Evolutionary conservation across 2,888 invertebrate species (phyloP).

Genomic region (Tachina grossa): DNA sequence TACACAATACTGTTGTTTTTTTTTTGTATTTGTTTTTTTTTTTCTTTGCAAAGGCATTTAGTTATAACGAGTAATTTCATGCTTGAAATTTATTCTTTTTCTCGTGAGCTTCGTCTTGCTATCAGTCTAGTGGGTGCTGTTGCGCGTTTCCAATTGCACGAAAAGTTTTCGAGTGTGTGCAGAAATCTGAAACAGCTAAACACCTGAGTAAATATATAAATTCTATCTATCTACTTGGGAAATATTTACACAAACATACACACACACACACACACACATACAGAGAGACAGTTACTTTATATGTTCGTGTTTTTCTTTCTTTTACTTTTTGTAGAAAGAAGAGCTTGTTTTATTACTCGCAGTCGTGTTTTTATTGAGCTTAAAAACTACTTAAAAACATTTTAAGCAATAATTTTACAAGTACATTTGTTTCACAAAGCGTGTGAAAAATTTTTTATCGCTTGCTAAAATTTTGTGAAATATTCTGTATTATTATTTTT

Average conservation of each 20-base stretch:
- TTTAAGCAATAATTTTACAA: constrained; percentile 19
- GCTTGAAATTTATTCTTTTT: constrained; percentile 49
- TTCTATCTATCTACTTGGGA: constrained; percentile 57
- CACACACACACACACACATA: background rate
- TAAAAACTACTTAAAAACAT: constrained; percentile 5
- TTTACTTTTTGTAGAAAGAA: constrained; percentile 30
- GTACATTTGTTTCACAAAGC: constrained; percentile 53
- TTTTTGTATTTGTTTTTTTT: constrained; percentile 3
- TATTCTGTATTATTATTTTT: background rate
- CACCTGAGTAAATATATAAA: constrained; percentile 67
- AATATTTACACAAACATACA: background rate
- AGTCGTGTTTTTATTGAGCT: constrained; percentile 43
- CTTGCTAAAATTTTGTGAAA: constrained; percentile 24
- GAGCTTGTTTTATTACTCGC: constrained; percentile 60
- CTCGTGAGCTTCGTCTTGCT: constrained; percentile 28
- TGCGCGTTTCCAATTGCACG: constrained; percentile 50
- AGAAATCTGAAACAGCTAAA: constrained; percentile 45
- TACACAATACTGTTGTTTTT: constrained; percentile 14
- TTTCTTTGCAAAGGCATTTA: constrained; percentile 50
- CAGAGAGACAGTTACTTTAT: background rate
- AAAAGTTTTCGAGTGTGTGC: constrained; percentile 28
- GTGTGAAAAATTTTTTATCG: constrained; percentile 67
- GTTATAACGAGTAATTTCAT: constrained; percentile 39
- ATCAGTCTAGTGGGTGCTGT: constrained; percentile 64
- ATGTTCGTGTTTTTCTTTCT: background rate